These are phyloP conservation scores for Helobdella robusta DNA, from an alignment of 2,888 invertebrate genomes.

Conservation along the genomic window DNA sequence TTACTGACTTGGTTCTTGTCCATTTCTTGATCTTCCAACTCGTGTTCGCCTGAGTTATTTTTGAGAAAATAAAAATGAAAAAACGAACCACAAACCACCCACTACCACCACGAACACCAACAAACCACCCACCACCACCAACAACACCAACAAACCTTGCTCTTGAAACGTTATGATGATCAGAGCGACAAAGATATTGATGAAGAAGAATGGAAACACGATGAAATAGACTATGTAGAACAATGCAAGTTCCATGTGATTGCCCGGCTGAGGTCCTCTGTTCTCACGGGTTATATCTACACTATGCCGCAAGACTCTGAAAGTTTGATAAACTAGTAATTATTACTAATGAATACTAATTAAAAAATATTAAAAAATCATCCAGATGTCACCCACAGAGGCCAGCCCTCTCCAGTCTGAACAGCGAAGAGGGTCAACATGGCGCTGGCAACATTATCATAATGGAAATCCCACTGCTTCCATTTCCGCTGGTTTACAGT, in stretches of 20 bases:
- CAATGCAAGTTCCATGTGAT: constrained; percentile 99
- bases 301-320: constrained; percentile 3
- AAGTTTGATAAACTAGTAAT: background rate
- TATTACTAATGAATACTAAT: background rate
- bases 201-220: constrained; percentile 99
- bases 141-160: no score
- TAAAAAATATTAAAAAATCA: background rate
- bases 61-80: no score
- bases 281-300: constrained; percentile 14
- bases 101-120: no score
- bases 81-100: no score
- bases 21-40: constrained; percentile 96
- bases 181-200: constrained; percentile 99
- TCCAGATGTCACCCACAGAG: constrained; percentile 62
- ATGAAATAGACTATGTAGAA: constrained; percentile 99
- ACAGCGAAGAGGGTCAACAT: constrained; percentile 98
- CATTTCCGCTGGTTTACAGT: constrained; percentile 72
- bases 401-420: constrained; percentile 99
- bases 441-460: constrained; percentile 93
- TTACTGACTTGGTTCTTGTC: constrained; percentile 98
- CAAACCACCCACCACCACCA: no score
- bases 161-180: constrained; percentile 99
- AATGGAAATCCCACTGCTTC: constrained; percentile 87
- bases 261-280: constrained; percentile 78
- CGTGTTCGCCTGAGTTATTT: constrained; percentile 99